phyloP scores from a whole-genome alignment of 1,140 invertebrate genomes.

The Cherax quadricarinatus region DNA sequence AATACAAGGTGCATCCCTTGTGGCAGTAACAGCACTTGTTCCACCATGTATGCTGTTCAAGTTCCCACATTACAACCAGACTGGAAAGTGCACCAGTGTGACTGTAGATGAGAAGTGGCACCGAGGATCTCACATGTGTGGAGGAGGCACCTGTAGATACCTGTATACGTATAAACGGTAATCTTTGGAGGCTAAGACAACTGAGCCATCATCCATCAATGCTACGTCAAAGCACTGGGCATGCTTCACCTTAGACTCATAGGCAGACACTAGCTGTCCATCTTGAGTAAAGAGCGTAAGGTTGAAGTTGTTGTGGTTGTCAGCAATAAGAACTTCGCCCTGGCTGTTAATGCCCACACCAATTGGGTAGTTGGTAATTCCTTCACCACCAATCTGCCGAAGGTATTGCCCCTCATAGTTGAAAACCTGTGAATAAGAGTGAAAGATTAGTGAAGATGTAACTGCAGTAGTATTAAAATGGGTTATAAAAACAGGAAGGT shows the following conservation, averaged over 20 bases:
- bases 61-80: conserved; percentile 39
- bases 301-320: conserved; percentile 99
- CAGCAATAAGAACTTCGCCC: conserved; percentile 98
- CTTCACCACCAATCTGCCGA: conserved; percentile 93
- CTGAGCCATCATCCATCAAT: conserved; percentile 99
- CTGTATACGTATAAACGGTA: conserved; percentile 99
- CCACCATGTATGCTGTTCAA: conserved; percentile 16
- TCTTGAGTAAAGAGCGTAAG: conserved; percentile 98
- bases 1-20: conserved; percentile 29
- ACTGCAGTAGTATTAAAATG: background rate
- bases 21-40: conserved; percentile 35
- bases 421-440: conserved; percentile 83
- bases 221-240: conserved; percentile 99
- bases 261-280: conserved; percentile 94
- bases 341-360: conserved; percentile 98
- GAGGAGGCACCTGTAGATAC: conserved; percentile 83
- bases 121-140: conserved; percentile 59
- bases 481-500: background rate
- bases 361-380: conserved; percentile 99
- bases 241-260: conserved; percentile 99
- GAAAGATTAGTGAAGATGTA: background rate
- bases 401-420: conserved; percentile 99
- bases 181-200: conserved; percentile 98
- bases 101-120: conserved; percentile 30
- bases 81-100: conserved; percentile 35